Evolutionary conservation across 2,113 vertebrate genomes (phyloP), one percentile per base, ranked within the genome.

Genomic region (Terrapene triunguis): DNA sequence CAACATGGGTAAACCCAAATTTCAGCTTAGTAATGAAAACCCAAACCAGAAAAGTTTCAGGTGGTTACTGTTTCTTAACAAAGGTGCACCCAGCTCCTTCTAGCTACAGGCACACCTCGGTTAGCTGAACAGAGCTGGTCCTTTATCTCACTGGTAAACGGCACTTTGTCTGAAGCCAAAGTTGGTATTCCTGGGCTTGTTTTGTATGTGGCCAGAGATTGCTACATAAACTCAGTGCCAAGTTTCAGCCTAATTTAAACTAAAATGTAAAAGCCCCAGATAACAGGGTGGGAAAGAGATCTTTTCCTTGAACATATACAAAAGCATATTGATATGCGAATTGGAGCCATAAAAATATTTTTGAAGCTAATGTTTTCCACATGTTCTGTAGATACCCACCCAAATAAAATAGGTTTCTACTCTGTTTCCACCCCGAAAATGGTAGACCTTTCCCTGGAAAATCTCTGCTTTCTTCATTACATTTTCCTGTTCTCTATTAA

Each of bases 251-350:
- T 81, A 50, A 82, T 14, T 47, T 29, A 82, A 89, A 85, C 47
- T 92, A 54, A 92, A 91, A 76, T 50, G n/a, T 2, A 25, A 72
- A 82, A 93, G 57, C 2, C 13, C 12, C 1, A 53, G 85, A 83
- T 50, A 94, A 72, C 0, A 7, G 17, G 11, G 89, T 13, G 82
- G 22, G 72, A 44, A 91, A 87, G 72, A 25, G 4, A 25, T 55
- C 17, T 80, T 93, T 92, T 85, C 88, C 48, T 82, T 83, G 3
- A 19, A 76, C 9, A 10, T 35, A 9, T 62, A 78, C 8, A 82
- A 65, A 50, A 27, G 10, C 78, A 82, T 89, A 82, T 42, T 92
- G 55, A 82, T 96, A 94, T 96, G 11, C 76, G 25, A 72, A n/a
- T 7, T 62, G 3, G 10, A 95, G 25, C 5, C 84, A 21, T 65